Base-by-base conservation (phyloP, 2,113 vertebrate species). In the Picathartes gymnocephalus region DNA sequence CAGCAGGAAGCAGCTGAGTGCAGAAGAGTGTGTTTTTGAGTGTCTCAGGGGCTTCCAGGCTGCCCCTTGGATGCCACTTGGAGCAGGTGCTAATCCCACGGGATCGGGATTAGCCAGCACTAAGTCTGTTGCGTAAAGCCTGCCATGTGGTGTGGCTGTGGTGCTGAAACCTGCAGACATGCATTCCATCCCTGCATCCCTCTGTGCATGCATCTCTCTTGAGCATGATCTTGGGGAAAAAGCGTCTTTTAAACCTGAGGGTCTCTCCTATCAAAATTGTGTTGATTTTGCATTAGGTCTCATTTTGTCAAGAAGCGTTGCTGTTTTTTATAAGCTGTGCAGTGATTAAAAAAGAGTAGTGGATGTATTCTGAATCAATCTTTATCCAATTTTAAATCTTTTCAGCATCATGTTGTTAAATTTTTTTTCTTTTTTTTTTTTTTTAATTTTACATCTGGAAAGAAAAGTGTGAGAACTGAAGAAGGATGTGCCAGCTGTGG, bases 71-170 rank as follows among this genome's bases (percentile, higher is more conserved):
- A 18, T 61, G 54, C 54, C 35, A 13, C 39, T 30, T 37, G 42
- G 21, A 82, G 54, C 62, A 62, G 71, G 35, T 42, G 87, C 79
- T 90, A 90, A 90, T 90, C 79, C 71, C 62, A 20, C 0, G 1
- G 79, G n/a, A 58, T 28, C 2, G 0, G 33, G 28, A 57, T 66
- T 61, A 87, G 31, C 3, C 1, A 7, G 31, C 7, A 17, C 9
- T 23, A 44, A 68, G 6, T 53, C 42, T 86, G 53, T 94, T 93
- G 18, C 2, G 1, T 90, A 91, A 96, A 96, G 77, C 16, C 82
- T 91, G 92, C 87, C 96, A 95, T 92, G 95, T 91, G 62, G 65
- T 96, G 97, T 97, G 97, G 92, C 48, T 74, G 40, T 4, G 57
- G 5, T 17, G 35, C 27, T 42, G 42, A 42, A 48, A 18, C 42